Evolutionary conservation across 2,113 vertebrate species (phyloP).

Genomic region (Callipepla californica): DNA sequence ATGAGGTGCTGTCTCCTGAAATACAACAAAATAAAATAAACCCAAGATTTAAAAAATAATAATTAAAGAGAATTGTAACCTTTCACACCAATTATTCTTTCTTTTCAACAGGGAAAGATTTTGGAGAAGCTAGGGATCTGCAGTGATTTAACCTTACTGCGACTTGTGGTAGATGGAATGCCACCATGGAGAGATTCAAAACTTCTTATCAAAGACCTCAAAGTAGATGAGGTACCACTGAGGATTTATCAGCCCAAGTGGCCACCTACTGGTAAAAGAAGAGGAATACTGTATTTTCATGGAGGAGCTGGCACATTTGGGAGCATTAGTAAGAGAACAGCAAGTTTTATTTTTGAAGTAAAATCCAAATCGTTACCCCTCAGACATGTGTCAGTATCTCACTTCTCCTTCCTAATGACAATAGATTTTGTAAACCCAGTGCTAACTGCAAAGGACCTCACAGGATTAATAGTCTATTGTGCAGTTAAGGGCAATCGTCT

Average conservation of each 20-base stretch:
- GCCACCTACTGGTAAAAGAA: conserved; percentile 36
- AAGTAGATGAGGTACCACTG: conserved; percentile 76
- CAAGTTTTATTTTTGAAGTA: conserved; percentile 19
- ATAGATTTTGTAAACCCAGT: background rate
- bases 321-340: conserved; percentile 78
- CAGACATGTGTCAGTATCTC: background rate
- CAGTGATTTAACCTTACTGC: conserved; percentile 67
- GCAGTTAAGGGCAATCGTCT: background rate
- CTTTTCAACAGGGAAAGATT: conserved; percentile 76
- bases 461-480: background rate
- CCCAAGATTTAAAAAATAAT: no score
- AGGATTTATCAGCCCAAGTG: conserved; percentile 82
- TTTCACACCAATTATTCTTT: background rate
- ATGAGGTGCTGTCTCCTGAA: background rate
- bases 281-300: conserved; percentile 83
- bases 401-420: background rate
- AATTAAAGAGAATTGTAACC: background rate
- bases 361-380: background rate
- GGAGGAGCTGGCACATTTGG: conserved; percentile 80
- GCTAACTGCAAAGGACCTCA: background rate
- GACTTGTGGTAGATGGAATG: conserved; percentile 14
- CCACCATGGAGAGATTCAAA: conserved; percentile 24
- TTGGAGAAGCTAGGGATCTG: conserved; percentile 80
- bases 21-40: background rate
- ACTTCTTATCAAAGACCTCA: conserved; percentile 76